Base-by-base conservation (phyloP, 2,797 vertebrate genomes). In the Myotis vivesi region DNA sequence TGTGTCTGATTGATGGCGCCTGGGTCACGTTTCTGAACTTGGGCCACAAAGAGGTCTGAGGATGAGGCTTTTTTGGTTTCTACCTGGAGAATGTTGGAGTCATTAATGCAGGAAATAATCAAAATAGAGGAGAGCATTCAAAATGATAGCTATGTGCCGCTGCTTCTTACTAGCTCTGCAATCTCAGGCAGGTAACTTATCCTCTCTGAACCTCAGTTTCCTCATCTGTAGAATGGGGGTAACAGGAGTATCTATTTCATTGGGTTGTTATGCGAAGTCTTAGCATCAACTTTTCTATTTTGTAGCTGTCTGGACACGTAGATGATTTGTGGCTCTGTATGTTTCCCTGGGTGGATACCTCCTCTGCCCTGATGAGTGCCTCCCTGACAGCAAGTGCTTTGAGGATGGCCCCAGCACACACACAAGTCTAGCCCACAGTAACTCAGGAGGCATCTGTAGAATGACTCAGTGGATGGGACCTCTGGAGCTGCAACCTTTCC, bases 51-150 rank as follows among this genome's bases (percentile, higher is more conserved):
- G 59, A 13, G 25, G 15, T 69, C 76, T 84, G 75, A 62, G 71
- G n/a, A 89, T 38, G 49, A 69, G 36, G 28, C 30, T 81, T 62
- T 85, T 90, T 79, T 88, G 76, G 33, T 59, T 93, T 95, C 66
- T 73, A 11, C 20, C 19, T 62, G 68, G 41, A 89, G 64, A 46
- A 41, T 36, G 11, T 80, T 68, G 81, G 57, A n/a, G 33, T 83
- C 11, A 57, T 36, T 41, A 36, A 15, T 68, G 8, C 19, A 82
- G 64, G 46, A 82, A 92, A 51, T 33, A 71, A 33, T 80, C 16
- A 49, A 75, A 44, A 59, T 66, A 49, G 73, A 19, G 4, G n/a
- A 51, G n/a, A 3, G 6, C 44, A 23, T n/a, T 85, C 82, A 77
- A 23, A 20, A n/a, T 51, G 41, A 69, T 33, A 62, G 28, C 49